Evolutionary conservation across 2,888 invertebrate genomes (phyloP).

Genomic region (Acleris cristana): DNA sequence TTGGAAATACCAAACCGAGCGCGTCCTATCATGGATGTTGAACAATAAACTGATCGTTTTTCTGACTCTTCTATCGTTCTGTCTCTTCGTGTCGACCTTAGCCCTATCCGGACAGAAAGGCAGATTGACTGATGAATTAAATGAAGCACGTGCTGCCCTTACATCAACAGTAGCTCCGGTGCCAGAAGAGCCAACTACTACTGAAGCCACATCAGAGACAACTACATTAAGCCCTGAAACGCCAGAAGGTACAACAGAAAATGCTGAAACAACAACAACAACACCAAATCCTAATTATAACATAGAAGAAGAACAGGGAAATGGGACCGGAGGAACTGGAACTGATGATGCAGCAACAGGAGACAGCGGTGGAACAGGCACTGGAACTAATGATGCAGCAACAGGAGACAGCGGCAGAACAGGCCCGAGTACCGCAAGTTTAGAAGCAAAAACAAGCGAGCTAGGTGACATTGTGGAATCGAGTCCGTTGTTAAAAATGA

Average conservation of each 20-base stretch:
- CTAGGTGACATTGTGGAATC: constrained; percentile 9
- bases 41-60: constrained; percentile 74
- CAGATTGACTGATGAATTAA: constrained; percentile 49
- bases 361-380: not conserved
- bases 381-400: not conserved
- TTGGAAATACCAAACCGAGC: constrained; percentile 63
- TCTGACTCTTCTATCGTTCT: constrained; percentile 63
- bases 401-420: not conserved
- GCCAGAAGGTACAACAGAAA: not conserved
- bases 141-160: constrained; percentile 44
- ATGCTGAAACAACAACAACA: not conserved
- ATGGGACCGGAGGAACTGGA: not conserved
- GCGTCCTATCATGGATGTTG: constrained; percentile 62
- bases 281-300: not conserved
- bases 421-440: not conserved
- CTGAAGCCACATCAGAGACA: constrained; percentile 1
- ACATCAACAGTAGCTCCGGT: constrained; percentile 35
- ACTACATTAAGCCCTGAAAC: not conserved
- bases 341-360: not conserved
- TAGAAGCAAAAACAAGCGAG: not conserved
- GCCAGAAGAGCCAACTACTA: constrained; percentile 7
- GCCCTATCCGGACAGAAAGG: constrained; percentile 66
- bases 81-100: constrained; percentile 68
- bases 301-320: not conserved
- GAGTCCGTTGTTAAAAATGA: constrained; percentile 14